phyloP scores from a whole-genome alignment of 2,888 invertebrate genomes.

The Xanthia togata region DNA sequence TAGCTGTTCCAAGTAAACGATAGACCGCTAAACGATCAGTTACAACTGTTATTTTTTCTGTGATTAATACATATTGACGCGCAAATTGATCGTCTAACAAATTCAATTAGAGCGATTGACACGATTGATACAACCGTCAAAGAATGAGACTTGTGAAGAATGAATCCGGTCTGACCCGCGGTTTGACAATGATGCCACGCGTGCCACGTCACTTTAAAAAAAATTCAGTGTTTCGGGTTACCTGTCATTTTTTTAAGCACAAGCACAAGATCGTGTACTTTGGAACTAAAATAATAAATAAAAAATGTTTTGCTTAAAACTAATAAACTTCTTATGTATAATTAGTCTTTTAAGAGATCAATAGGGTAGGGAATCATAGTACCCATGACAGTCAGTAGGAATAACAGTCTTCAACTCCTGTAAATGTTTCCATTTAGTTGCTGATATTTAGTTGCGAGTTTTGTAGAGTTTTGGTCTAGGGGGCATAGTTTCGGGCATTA shows the following conservation, averaged over 20 bases:
- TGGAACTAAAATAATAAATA: too few relatives aligned
- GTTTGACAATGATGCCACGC: too few relatives aligned
- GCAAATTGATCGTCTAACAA: too few relatives aligned
- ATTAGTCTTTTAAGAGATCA: conserved; percentile 32
- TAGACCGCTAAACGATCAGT: neutral
- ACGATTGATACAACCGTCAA: too few relatives aligned
- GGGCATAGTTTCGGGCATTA: conserved; percentile 31
- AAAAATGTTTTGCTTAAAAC: conserved; percentile 20
- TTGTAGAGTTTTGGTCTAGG: conserved; percentile 32
- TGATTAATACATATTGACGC: too few relatives aligned
- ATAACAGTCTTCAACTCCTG: conserved; percentile 37
- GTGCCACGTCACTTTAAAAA: too few relatives aligned
- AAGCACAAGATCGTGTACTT: too few relatives aligned
- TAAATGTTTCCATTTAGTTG: conserved; percentile 37
- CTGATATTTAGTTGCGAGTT: conserved; percentile 22
- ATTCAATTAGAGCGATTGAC: too few relatives aligned
- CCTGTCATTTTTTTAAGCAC: too few relatives aligned
- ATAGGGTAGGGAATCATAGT: conserved; percentile 38
- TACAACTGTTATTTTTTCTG: neutral
- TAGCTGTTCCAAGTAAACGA: neutral
- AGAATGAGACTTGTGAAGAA: too few relatives aligned
- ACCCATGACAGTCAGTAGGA: conserved; percentile 37
- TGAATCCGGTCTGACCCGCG: too few relatives aligned
- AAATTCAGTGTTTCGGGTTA: too few relatives aligned
- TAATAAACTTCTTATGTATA: conserved; percentile 15